These are phyloP conservation scores for Reinhardtius hippoglossoides DNA, from an alignment of 2,113 vertebrate genomes.

Conservation along the genomic window DNA sequence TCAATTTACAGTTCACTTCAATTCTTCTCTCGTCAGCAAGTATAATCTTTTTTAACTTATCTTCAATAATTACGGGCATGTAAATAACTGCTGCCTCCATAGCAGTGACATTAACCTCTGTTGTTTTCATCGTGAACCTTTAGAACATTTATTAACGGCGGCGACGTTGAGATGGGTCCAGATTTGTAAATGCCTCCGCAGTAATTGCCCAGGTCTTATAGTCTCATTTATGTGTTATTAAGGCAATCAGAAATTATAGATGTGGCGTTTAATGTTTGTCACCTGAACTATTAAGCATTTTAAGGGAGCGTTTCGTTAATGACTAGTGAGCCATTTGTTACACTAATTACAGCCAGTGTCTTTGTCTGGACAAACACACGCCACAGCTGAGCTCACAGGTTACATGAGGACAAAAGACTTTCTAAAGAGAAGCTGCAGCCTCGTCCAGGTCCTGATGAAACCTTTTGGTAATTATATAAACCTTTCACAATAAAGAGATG, in stretches of 20 bases:
- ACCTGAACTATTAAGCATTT: constrained; percentile 62
- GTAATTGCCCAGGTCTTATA: constrained; percentile 55
- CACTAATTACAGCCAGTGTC: constrained; percentile 57
- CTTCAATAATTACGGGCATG: constrained; percentile 39
- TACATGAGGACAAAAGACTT: constrained; percentile 28
- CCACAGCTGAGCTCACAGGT: constrained; percentile 49
- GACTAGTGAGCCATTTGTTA: constrained; percentile 60
- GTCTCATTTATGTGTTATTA: constrained; percentile 68
- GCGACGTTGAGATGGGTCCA: constrained; percentile 48
- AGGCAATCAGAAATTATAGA: constrained; percentile 55
- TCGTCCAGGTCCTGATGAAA: constrained; percentile 3
- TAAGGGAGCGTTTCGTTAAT: constrained; percentile 62
- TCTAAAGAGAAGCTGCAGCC: constrained; percentile 1
- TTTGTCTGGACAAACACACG: constrained; percentile 34
- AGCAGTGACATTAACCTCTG: constrained; percentile 37
- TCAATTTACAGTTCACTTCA: not conserved
- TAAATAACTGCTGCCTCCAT: constrained; percentile 35
- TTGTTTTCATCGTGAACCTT: constrained; percentile 38
- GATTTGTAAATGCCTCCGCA: constrained; percentile 41
- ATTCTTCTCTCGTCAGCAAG: constrained; percentile 30
- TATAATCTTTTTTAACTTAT: constrained; percentile 5
- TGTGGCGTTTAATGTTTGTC: constrained; percentile 61
- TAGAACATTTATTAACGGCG: constrained; percentile 40
- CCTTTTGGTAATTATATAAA: constrained; percentile 6
- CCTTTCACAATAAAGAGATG: constrained; percentile 16